Percentiles rank a stretch among this genome's conserved stretches.
Conservation (phyloP, 2,888 invertebrate genomes). For the Glyphotaelius pellucidus region DNA sequence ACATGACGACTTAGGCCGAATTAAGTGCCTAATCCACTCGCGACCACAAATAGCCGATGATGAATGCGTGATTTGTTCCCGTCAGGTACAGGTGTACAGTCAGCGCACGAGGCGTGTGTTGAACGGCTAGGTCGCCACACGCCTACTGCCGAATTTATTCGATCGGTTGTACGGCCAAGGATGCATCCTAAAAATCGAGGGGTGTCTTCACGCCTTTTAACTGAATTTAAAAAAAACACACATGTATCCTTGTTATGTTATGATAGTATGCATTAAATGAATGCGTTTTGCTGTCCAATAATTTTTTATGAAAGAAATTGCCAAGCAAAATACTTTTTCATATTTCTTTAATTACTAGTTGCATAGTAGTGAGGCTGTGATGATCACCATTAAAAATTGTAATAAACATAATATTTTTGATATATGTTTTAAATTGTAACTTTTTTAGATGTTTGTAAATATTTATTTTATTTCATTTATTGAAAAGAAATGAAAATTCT, state of each 20-base stretch:
- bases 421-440: too few relatives aligned
- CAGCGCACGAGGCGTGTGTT: conserved; percentile 21
- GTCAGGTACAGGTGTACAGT: conserved; percentile 49
- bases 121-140: conserved; percentile 10
- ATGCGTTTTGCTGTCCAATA: too few relatives aligned
- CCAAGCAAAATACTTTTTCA: neutral
- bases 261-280: neutral
- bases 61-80: conserved; percentile 43
- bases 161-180: conserved; percentile 27
- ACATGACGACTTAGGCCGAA: neutral
- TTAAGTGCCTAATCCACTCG: conserved; percentile 24
- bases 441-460: too few relatives aligned
- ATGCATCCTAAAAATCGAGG: conserved; percentile 18
- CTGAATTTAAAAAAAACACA: neutral
- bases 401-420: too few relatives aligned
- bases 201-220: conserved; percentile 26
- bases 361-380: too few relatives aligned
- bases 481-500: too few relatives aligned
- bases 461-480: too few relatives aligned
- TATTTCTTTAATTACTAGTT: too few relatives aligned
- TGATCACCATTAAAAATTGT: too few relatives aligned
- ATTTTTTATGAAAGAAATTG: neutral
- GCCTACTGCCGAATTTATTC: conserved; percentile 38
- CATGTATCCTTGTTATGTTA: neutral
- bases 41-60: conserved; percentile 37